phyloP scores from a whole-genome alignment of 2,113 vertebrate species.

The Quiscalus mexicanus region DNA sequence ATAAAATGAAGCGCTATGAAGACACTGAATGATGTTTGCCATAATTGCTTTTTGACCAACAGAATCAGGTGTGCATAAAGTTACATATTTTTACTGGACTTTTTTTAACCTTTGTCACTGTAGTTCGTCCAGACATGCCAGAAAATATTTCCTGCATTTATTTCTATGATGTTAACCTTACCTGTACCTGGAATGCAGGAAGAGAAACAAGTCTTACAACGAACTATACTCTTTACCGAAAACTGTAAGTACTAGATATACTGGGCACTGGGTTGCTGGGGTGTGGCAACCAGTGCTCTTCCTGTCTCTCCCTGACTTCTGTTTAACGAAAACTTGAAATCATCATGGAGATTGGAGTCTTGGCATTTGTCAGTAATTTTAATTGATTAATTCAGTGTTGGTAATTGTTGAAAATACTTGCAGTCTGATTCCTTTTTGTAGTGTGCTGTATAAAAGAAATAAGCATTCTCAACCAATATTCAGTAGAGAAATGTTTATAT shows the following conservation, averaged over 20 bases:
- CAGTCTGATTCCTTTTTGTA: not conserved
- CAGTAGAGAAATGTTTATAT: not conserved
- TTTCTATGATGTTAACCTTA: slow-evolving; percentile 36
- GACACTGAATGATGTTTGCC: not conserved
- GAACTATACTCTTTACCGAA: slow-evolving; percentile 48
- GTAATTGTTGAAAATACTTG: not conserved
- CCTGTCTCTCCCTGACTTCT: not conserved
- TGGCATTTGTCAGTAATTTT: not conserved
- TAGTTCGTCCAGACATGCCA: slow-evolving; percentile 69
- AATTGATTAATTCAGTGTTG: not conserved
- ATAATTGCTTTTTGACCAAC: not conserved
- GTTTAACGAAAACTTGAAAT: not conserved
- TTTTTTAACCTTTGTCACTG: not conserved
- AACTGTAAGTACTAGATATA: slow-evolving; percentile 60
- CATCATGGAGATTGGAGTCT: not conserved
- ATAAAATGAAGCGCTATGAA: not conserved
- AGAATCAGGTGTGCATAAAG: not conserved
- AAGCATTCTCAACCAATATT: not conserved
- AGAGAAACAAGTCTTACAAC: slow-evolving; percentile 7
- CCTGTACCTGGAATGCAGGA: slow-evolving; percentile 73
- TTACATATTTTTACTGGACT: not conserved
- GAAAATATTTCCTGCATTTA: slow-evolving; percentile 75
- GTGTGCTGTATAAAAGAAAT: not conserved
- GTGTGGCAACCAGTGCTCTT: not conserved
- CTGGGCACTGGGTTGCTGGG: not conserved